Evolutionary conservation across 2,113 vertebrate species (phyloP), one percentile per base, ranked within the genome.

Genomic region (Varanus komodoensis): DNA sequence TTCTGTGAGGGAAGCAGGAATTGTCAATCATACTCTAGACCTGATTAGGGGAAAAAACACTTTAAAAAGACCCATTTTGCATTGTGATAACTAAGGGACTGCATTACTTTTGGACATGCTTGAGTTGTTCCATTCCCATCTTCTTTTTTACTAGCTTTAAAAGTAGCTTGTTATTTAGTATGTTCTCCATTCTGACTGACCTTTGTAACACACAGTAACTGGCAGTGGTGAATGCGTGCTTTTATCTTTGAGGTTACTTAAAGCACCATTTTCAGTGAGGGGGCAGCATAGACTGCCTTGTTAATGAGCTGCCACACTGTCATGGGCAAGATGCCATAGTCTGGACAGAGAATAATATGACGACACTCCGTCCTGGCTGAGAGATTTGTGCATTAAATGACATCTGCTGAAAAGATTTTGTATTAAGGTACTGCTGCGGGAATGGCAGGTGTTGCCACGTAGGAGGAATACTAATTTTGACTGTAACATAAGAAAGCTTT

Each of bases 131-230:
- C 17, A 92, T 78, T 19, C 23, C 19, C 1, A 2, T n/a, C 52
- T 82, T 87, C 75, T 68, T 94, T 92, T 80, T 91, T 87, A 73
- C 32, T 57, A 89, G 38, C 3, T 48, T 88, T 91, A 91, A 91
- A 93, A 93, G 77, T 82, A 92, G 77, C 85, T 89, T 93, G 93
- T 94, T 89, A 95, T 94, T 92, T 89, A 88, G 50, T 88, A 89
- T 93, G 92, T 92, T 95, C 96, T 96, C 48, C 93, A 93, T 89
- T 95, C 89, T 88, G 74, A 64, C 23, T 96, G 96, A 95, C 93
- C 95, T 96, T 96, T 92, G 89, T 91, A 93, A 95, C 93, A 96
- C 95, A 93, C 93, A 91, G 90, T 94, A 96, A 96, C 95, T 96
- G 94, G 87, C 92, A 92, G 21, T 95, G 93, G 95, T 94, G 96